Conservation (phyloP, 2,888 invertebrate genomes). For the Silvanus unidentatus region DNA sequence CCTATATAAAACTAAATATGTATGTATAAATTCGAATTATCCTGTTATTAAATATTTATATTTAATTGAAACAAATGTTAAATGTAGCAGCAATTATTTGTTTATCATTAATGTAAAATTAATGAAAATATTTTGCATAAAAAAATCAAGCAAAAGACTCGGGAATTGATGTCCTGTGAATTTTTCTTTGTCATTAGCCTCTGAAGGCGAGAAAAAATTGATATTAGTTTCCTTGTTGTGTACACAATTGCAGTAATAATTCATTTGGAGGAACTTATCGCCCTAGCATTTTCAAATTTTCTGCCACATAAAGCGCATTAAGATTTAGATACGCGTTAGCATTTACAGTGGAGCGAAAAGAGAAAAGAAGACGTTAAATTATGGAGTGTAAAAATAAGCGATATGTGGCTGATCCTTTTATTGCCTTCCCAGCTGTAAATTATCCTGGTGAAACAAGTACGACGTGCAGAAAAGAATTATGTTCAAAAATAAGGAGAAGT, state of each 20-base stretch:
- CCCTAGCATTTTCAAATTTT: conserved; percentile 39
- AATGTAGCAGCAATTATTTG: no score
- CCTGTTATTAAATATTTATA: no score
- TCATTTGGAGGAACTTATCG: conserved; percentile 33
- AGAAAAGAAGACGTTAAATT: conserved; percentile 38
- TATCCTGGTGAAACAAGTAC: conserved; percentile 31
- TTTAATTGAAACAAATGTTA: no score
- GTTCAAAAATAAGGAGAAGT: conserved; percentile 21
- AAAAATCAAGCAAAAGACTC: no score
- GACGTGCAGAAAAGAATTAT: conserved; percentile 29
- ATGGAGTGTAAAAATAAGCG: conserved; percentile 44
- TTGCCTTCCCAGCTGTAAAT: conserved; percentile 38
- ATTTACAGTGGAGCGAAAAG: conserved; percentile 26
- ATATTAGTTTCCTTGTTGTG: no score
- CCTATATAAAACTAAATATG: no score
- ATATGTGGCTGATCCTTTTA: conserved; percentile 44
- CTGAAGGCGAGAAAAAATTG: no score
- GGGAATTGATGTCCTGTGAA: no score
- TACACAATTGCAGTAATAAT: conserved; percentile 20
- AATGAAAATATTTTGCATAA: no score
- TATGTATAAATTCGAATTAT: no score
- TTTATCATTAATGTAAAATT: no score
- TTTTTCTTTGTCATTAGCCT: no score
- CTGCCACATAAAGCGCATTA: conserved; percentile 41
- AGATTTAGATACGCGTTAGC: conserved; percentile 36